Evolutionary conservation across 2,113 vertebrate genomes (phyloP).

Genomic region (Bucco capensis): DNA sequence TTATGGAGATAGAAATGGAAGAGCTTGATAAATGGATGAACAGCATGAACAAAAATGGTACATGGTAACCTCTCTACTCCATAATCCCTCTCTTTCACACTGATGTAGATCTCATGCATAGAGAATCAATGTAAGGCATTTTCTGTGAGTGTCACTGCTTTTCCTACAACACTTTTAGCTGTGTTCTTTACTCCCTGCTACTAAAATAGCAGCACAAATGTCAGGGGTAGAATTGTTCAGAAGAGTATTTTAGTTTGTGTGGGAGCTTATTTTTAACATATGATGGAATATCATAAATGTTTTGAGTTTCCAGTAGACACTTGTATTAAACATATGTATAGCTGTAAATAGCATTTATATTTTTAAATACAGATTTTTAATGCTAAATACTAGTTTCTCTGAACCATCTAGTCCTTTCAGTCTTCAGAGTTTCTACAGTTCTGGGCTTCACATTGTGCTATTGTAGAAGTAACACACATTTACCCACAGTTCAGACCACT

Average conservation of each 20-base stretch:
- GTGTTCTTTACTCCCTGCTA: neutral
- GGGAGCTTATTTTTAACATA: slow-evolving; percentile 47
- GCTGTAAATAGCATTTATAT: neutral
- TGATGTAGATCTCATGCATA: neutral
- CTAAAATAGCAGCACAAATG: slow-evolving; percentile 43
- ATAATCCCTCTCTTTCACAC: neutral
- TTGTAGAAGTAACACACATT: neutral
- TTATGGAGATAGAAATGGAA: slow-evolving; percentile 97
- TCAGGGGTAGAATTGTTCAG: slow-evolving; percentile 16
- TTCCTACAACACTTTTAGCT: slow-evolving; percentile 6
- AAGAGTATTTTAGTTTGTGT: slow-evolving; percentile 24
- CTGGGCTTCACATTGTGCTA: neutral
- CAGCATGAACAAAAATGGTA: slow-evolving; percentile 81
- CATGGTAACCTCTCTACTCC: neutral
- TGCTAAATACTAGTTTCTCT: neutral
- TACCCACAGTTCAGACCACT: neutral
- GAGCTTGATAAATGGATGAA: slow-evolving; percentile 95
- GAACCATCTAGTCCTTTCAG: neutral
- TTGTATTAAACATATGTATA: neutral
- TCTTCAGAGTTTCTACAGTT: neutral
- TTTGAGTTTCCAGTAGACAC: slow-evolving; percentile 19
- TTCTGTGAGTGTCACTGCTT: neutral
- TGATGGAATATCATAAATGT: slow-evolving; percentile 10
- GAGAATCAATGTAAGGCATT: neutral
- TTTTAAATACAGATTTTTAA: slow-evolving; percentile 20